Evolutionary conservation across 2,797 vertebrate species (phyloP).

Genomic region (Catostomus latipinnis): DNA sequence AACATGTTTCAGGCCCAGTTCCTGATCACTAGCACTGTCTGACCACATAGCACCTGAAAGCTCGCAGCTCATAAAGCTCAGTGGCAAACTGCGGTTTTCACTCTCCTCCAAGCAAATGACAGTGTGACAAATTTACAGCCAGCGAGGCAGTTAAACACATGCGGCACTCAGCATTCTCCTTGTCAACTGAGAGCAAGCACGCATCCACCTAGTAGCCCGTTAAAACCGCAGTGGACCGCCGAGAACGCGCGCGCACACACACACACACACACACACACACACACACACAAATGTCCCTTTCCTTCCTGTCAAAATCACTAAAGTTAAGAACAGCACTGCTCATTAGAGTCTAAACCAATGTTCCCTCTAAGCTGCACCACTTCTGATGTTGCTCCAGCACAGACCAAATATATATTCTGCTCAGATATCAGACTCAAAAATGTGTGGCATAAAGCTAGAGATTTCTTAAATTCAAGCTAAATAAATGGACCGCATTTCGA

Average conservation of each 20-base stretch:
- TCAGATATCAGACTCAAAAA: not conserved
- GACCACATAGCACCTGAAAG: slow-evolving; percentile 70
- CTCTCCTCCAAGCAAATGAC: slow-evolving; percentile 71
- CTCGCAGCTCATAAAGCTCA: slow-evolving; percentile 78
- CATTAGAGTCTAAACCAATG: slow-evolving; percentile 29
- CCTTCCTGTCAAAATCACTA: slow-evolving; percentile 40
- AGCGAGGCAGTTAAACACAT: slow-evolving; percentile 56
- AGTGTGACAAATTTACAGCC: slow-evolving; percentile 76
- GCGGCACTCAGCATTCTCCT: slow-evolving; percentile 40
- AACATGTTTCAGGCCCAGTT: slow-evolving; percentile 34
- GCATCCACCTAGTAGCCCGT: slow-evolving; percentile 55
- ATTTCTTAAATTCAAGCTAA: not conserved
- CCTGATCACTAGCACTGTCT: slow-evolving; percentile 70
- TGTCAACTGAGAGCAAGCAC: slow-evolving; percentile 23
- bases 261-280: not conserved
- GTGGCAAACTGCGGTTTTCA: slow-evolving; percentile 77
- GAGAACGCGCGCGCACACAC: slow-evolving; percentile 1
- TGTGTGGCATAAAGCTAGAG: not conserved
- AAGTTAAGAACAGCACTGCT: slow-evolving; percentile 30
- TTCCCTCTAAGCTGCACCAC: not conserved
- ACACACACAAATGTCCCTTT: slow-evolving; percentile 8
- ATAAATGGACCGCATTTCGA: not conserved
- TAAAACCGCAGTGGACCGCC: slow-evolving; percentile 34
- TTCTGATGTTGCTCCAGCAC: not conserved
- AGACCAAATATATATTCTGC: not conserved